Evolutionary conservation across 2,113 vertebrate species (phyloP), one percentile per base, ranked within the genome.

Genomic region (Meleagris gallopavo): DNA sequence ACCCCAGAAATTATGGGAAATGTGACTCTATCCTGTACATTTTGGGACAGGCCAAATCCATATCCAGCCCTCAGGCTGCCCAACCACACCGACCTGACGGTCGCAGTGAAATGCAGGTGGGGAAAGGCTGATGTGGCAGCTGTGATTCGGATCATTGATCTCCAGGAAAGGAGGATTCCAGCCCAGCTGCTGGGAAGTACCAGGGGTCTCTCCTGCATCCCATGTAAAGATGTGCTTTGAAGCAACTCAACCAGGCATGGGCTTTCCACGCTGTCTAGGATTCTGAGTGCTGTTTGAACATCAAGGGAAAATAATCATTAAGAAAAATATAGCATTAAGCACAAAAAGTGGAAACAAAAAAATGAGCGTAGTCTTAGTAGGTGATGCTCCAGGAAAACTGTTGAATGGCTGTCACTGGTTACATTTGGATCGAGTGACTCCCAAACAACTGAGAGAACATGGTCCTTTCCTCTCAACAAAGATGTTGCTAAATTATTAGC

Each of bases 381-480:
- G 20, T 16, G 43, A 46, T 24, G 65, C 21, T 46, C 43, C 43
- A 32, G 65, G 21, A 46, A 24, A 3, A 10, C 1, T 3, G 7
- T 87, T 64, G 18, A 18, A 0, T 21, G 41, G 27, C 12, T 82
- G 2, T 46, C 13, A 1, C 25, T 72, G 32, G 5, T 10, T n/a
- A 10, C 71, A 52, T 86, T 1, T 2, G 7, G 34, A 29, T 55
- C 27, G 5, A 9, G 25, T 3, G n/a, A 20, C 61, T 21, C 22
- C 2, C 0, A 45, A 66, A 58, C 5, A 9, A 40, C n/a, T 0
- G 8, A 18, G 0, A 1, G 34, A 48, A 34, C 36, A 29, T 17
- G 14, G 36, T 65, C 41, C 81, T 21, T 7, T 5, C 43, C 76
- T 71, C 64, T 40, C 27, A n/a, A 9, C 10, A 25, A 2, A 40